phyloP scores from a whole-genome alignment of 1,140 invertebrate genomes.

The Pantala flavescens region DNA sequence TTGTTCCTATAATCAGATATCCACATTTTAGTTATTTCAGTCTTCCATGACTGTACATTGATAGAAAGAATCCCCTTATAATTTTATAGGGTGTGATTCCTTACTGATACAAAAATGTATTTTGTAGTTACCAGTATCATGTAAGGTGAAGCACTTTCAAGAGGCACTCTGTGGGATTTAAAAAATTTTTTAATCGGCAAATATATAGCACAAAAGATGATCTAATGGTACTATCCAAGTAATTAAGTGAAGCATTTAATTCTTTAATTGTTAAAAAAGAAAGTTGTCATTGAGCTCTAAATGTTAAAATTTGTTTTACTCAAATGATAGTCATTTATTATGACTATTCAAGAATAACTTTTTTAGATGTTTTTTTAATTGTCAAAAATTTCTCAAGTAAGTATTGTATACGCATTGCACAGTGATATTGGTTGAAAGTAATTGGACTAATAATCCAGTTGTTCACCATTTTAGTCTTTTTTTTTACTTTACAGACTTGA shows the following conservation, averaged over 20 bases:
- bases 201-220: not conserved
- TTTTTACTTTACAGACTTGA: constrained; percentile 2
- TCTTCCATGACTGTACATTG: not conserved
- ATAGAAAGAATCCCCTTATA: not conserved
- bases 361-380: not conserved
- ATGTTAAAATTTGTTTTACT: not conserved
- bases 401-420: not conserved
- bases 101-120: constrained; percentile 5
- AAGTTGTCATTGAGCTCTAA: not conserved
- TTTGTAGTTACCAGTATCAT: constrained; percentile 10
- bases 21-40: not conserved
- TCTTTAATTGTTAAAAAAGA: not conserved
- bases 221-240: not conserved
- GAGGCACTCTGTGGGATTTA: not conserved
- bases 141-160: not conserved
- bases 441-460: not conserved
- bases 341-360: not conserved
- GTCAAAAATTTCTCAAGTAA: not conserved
- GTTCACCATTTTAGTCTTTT: not conserved
- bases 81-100: not conserved
- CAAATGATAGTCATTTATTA: not conserved
- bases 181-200: not conserved
- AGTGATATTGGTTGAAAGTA: not conserved
- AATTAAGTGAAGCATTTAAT: constrained; percentile 10
- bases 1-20: not conserved